Conservation (phyloP, 2,113 vertebrate species). For the Erythrolamprus reginae region DNA sequence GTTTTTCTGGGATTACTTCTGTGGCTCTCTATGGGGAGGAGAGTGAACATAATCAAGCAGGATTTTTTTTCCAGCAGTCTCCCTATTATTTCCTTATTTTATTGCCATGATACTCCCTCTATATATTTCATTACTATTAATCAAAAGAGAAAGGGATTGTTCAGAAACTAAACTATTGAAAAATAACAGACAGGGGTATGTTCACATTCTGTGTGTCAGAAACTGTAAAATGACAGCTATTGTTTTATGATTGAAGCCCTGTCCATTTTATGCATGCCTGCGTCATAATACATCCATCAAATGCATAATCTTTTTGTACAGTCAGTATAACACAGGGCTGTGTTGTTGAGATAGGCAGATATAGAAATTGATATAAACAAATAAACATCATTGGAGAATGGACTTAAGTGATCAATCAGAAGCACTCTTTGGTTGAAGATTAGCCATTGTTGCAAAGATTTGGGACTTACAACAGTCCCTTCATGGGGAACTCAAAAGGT, state of each 20-base stretch:
- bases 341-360: neutral
- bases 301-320: neutral
- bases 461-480: neutral
- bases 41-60: neutral
- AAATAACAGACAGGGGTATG: neutral
- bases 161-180: neutral
- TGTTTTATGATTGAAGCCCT: neutral
- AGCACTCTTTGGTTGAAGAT: neutral
- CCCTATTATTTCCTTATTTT: neutral
- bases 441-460: neutral
- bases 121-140: neutral
- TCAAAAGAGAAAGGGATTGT: neutral
- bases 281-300: neutral
- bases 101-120: neutral
- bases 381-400: neutral
- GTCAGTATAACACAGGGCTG: neutral
- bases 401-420: neutral
- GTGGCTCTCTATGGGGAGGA: neutral
- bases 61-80: neutral
- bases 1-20: neutral
- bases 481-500: neutral
- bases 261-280: neutral
- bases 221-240: neutral
- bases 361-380: neutral
- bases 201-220: neutral